phyloP scores from a whole-genome alignment of 2,888 invertebrate species.

The Agonopterix arenella region DNA sequence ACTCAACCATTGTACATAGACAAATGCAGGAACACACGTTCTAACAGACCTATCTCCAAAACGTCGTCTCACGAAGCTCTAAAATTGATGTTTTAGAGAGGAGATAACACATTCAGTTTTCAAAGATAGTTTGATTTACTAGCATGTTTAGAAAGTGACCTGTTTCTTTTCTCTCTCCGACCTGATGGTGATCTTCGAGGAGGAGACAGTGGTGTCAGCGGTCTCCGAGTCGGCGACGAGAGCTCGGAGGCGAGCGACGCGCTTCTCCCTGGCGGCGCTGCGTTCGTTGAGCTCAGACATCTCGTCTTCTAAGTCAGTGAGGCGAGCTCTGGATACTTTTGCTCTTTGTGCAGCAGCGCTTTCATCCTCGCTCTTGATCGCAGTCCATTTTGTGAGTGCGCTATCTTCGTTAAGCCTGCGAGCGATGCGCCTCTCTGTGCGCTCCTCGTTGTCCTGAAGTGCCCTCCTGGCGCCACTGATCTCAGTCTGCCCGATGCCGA shows the following conservation, averaged over 20 bases:
- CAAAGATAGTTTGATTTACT: constrained; percentile 15
- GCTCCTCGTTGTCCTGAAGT: constrained; percentile 64
- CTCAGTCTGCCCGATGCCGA: constrained; percentile 78
- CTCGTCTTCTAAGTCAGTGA: constrained; percentile 85
- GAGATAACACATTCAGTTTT: neutral
- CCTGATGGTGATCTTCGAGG: constrained; percentile 57
- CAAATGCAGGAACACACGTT: constrained; percentile 57
- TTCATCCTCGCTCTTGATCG: constrained; percentile 65
- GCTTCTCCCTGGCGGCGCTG: constrained; percentile 82
- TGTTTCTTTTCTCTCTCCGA: constrained; percentile 68
- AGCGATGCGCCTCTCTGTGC: constrained; percentile 64
- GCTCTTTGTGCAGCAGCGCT: constrained; percentile 81
- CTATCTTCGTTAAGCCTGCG: constrained; percentile 59
- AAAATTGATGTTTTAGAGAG: too few relatives aligned
- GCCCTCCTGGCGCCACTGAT: constrained; percentile 67
- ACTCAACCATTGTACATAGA: constrained; percentile 46
- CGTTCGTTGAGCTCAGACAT: constrained; percentile 84
- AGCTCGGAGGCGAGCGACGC: constrained; percentile 82
- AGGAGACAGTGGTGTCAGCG: constrained; percentile 42
- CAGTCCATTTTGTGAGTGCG: constrained; percentile 80
- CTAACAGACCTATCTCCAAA: constrained; percentile 49
- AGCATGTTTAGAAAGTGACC: constrained; percentile 58
- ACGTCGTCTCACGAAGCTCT: constrained; percentile 14
- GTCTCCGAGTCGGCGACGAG: constrained; percentile 79
- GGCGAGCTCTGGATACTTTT: constrained; percentile 79